phyloP scores from a whole-genome alignment of 1,140 invertebrate genomes.

The Phthorimaea operculella region DNA sequence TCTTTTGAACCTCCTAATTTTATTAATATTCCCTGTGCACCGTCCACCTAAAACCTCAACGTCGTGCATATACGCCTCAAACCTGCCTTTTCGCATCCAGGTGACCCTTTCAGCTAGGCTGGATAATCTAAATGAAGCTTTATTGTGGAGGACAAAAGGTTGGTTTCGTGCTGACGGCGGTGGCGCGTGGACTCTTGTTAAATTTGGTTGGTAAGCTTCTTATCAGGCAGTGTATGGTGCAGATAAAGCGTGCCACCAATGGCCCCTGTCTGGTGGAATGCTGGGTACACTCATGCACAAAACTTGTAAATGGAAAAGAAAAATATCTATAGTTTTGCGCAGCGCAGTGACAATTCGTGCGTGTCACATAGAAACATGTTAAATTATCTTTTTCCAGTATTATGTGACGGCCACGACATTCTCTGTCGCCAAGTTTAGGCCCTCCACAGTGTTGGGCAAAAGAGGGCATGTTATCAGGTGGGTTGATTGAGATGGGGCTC shows the following conservation, averaged over 20 bases:
- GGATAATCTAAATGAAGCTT: conserved; percentile 29
- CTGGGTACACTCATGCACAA: conserved; percentile 25
- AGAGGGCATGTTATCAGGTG: too few species aligned
- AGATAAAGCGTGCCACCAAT: conserved; percentile 53
- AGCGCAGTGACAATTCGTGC: too few species aligned
- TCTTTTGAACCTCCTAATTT: too few species aligned
- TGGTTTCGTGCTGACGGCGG: conserved; percentile 25
- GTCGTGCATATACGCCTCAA: conserved; percentile 34
- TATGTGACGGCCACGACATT: too few species aligned
- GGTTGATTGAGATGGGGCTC: too few species aligned
- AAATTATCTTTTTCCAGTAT: too few species aligned
- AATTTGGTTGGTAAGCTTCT: conserved; percentile 54
- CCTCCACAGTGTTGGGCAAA: too few species aligned
- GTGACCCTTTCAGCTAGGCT: conserved; percentile 13
- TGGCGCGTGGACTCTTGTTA: conserved; percentile 47
- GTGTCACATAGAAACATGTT: too few species aligned
- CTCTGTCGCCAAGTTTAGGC: too few species aligned
- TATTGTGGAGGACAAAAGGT: conserved; percentile 32
- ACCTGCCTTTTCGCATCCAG: conserved; percentile 22
- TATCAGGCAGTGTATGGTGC: conserved; percentile 53
- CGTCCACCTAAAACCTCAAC: background rate
- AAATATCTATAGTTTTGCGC: too few species aligned
- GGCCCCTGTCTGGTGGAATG: conserved; percentile 26
- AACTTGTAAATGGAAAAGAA: too few species aligned
- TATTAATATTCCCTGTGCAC: background rate